Evolutionary conservation across 2,888 invertebrate genomes (phyloP), one percentile per base, ranked within the genome.

Genomic region (Cryptus viduatorius): DNA sequence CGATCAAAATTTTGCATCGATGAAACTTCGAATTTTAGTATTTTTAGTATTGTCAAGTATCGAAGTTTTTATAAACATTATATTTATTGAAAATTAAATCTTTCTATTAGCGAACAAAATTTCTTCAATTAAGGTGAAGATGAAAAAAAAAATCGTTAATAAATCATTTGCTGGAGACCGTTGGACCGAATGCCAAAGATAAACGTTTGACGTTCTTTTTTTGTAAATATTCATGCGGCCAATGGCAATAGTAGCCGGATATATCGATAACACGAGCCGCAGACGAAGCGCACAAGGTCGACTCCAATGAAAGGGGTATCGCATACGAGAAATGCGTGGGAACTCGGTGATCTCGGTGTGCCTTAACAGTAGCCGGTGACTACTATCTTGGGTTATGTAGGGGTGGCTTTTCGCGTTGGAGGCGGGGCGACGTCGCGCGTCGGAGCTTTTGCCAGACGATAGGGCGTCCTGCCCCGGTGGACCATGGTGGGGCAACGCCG

Each of bases 381-480:
- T 50, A 69, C 83, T 83, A 79, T 84, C 82, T 79, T 85, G 80
- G 37, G 69, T 59, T 78, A 73, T 77, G 79, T 82, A 84, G 88
- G 88, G 89, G 86, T 88, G 90, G 90, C 85, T 89, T 89, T 87
- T 86, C 88, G 86, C 87, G 86, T 14, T 84, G 88, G 86, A 92
- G 93, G 93, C 93, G 93, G 93, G 92, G 92, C 93, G 89, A 90
- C 89, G 92, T 89, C 89, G 92, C 92, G 92, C 92, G 90, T 90
- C 92, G 91, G 76, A 85, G 72, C 61, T 76, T 68, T 77, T 68
- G 72, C 37, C 79, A 77, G 79, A 82, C 76, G 79, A 79, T 50
- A 65, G 82, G 82, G 82, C 72, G 82, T 76, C 84, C 86, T 65
- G 71, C 83, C 85, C 82, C 87, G 79, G 85, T 78, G 78, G 82